phyloP scores from a whole-genome alignment of 2,888 invertebrate species.

The Tipula vernalis region DNA sequence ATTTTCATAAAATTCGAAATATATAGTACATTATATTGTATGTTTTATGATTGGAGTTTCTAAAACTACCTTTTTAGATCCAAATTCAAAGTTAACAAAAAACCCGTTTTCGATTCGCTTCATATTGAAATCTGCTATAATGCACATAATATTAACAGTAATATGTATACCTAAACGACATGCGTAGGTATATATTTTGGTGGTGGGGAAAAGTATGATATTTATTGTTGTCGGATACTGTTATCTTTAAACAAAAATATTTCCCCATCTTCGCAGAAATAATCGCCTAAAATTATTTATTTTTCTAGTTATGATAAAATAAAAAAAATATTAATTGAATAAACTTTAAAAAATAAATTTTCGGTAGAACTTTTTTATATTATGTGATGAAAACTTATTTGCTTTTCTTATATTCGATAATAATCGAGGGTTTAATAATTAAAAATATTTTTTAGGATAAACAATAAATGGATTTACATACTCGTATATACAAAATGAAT shows the following conservation, averaged over 20 bases:
- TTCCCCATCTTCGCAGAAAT: background rate
- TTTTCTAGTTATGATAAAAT: background rate
- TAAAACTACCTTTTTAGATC: no score
- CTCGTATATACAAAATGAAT: background rate
- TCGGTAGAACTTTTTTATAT: background rate
- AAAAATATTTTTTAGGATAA: background rate
- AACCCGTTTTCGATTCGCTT: background rate
- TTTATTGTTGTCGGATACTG: background rate
- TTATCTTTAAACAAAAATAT: background rate
- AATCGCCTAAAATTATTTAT: background rate
- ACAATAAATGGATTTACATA: background rate
- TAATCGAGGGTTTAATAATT: background rate
- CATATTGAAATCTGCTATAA: background rate
- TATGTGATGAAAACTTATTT: background rate
- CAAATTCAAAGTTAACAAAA: no score
- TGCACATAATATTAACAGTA: background rate
- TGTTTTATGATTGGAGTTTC: no score
- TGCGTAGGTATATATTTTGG: background rate
- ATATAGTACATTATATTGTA: no score
- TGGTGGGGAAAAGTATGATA: background rate
- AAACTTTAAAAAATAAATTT: background rate
- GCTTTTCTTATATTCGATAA: background rate
- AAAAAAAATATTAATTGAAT: background rate
- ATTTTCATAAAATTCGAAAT: no score
- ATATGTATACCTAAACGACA: background rate